Percentiles rank a stretch among this genome's conserved stretches.
phyloP scores from a whole-genome alignment of 1,140 invertebrate genomes.

The Rhysida immarginata region DNA sequence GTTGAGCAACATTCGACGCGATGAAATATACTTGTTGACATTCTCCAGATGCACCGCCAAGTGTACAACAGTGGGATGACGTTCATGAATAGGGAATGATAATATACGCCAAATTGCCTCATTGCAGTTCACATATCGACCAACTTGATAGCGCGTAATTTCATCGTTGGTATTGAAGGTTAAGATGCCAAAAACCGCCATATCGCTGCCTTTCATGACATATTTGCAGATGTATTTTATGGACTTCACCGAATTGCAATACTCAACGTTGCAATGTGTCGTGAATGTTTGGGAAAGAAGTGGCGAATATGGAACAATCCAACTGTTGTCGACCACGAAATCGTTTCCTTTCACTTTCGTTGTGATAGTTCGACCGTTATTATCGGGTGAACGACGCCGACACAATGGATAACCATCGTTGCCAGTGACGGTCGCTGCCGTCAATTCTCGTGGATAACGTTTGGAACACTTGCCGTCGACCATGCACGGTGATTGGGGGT shows the following conservation, averaged over 20 bases:
- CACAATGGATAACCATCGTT: slow-evolving; percentile 31
- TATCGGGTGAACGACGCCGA: slow-evolving; percentile 16
- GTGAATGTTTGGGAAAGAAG: slow-evolving; percentile 34
- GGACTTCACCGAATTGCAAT: slow-evolving; percentile 34
- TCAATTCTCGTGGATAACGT: slow-evolving; percentile 24
- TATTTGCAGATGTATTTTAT: slow-evolving; percentile 31
- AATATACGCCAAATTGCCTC: slow-evolving; percentile 24
- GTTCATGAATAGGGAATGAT: too few species aligned
- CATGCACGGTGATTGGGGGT: slow-evolving; percentile 34
- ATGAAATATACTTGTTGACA: slow-evolving; percentile 26
- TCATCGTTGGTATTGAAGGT: slow-evolving; percentile 4
- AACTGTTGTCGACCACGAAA: slow-evolving; percentile 31
- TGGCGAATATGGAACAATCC: slow-evolving; percentile 38
- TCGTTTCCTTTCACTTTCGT: slow-evolving; percentile 4
- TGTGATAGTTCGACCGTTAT: slow-evolving; percentile 1
- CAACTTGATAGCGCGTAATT: slow-evolving; percentile 11
- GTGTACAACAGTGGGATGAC: too few species aligned
- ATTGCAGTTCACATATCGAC: slow-evolving; percentile 20
- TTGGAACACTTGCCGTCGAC: slow-evolving; percentile 32
- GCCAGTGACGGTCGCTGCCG: slow-evolving; percentile 24
- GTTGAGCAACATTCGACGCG: slow-evolving; percentile 12
- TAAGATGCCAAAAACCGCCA: slow-evolving; percentile 12
- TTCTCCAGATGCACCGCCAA: too few species aligned
- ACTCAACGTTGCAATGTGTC: slow-evolving; percentile 35
- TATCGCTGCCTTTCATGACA: slow-evolving; percentile 21